These are phyloP conservation scores for Brachylomia viminalis DNA, from an alignment of 2,888 invertebrate species.

Conservation along the genomic window DNA sequence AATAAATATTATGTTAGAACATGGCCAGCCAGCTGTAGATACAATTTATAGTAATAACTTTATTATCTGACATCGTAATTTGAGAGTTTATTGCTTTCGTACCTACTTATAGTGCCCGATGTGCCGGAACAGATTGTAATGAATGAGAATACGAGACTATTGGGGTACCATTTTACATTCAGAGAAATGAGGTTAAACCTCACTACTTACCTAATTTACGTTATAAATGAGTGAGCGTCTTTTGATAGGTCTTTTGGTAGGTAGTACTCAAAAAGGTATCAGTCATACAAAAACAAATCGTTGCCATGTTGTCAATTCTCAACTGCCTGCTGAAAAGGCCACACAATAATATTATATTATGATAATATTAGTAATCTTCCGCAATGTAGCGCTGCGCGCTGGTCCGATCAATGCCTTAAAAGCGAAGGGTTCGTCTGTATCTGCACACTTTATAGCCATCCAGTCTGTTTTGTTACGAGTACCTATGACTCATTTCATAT, in stretches of 20 bases:
- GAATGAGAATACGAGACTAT: constrained; percentile 2
- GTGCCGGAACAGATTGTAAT: background rate
- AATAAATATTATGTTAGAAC: background rate
- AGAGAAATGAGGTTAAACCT: background rate
- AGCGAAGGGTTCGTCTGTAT: constrained; percentile 61
- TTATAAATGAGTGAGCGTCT: no score
- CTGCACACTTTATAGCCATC: constrained; percentile 28
- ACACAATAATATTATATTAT: constrained; percentile 49
- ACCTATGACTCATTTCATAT: constrained; percentile 41
- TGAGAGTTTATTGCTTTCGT: constrained; percentile 9
- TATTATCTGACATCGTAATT: constrained; percentile 15
- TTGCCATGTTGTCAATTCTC: background rate
- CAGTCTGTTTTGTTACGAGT: constrained; percentile 10
- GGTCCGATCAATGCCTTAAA: constrained; percentile 51
- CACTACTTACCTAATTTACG: no score
- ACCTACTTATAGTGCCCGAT: constrained; percentile 2
- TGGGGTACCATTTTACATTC: background rate
- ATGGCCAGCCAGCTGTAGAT: background rate
- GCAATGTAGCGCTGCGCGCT: constrained; percentile 41
- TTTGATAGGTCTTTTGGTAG: background rate
- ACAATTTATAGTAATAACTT: background rate
- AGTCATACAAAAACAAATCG: constrained; percentile 13
- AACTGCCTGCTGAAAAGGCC: constrained; percentile 32
- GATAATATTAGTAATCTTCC: constrained; percentile 50
- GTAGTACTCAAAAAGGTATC: background rate